Base-by-base conservation (phyloP, 2,797 vertebrate genomes). In the Molothrus ater region DNA sequence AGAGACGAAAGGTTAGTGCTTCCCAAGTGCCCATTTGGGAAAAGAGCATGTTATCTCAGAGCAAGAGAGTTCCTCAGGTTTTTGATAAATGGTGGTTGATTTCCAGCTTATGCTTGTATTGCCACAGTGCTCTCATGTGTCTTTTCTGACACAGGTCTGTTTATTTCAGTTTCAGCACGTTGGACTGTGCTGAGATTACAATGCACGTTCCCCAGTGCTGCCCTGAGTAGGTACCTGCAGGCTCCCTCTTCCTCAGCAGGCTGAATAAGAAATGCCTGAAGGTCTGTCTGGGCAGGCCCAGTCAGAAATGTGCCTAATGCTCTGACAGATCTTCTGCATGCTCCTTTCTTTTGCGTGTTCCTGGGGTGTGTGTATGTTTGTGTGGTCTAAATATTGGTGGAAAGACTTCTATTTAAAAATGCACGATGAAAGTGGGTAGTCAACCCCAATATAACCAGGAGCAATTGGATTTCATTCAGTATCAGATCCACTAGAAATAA, bases 191-290 rank as follows among this genome's bases (percentile, higher is more conserved):
- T 82, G 26, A 63, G 70, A 42, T 53, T 40, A 34, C 60, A 63
- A 0, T 13, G 29, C 31, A 1, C 0, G 0, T 75, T 94, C 25
- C 36, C 17, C 0, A 0, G 47, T 48, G 43, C 68, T 87, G 66
- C 71, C 12, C 1, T 31, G 28, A 78, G 10, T 9, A 34, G 34
- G 57, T 82, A 25, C n/a, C 34, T 43, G 40, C 79, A 82, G 71
- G 36, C 64, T 76, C 13, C 13, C 18, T 51, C 60, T 76, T 8
- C 19, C 16, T 56, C n/a, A 66, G 31, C 45, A 45, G 36, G 20
- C 53, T 66, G 78, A 63, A 3, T 60, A 63, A 86, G 40, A 70
- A 86, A 14, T 50, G 10, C 63, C 54, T 92, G 75, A 29, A 79
- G 43, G 25, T 59, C 68, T 81, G 40, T 51, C 40, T 22, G 25